phyloP scores from a whole-genome alignment of 2,888 invertebrate genomes.

The Thalpophila matura region DNA sequence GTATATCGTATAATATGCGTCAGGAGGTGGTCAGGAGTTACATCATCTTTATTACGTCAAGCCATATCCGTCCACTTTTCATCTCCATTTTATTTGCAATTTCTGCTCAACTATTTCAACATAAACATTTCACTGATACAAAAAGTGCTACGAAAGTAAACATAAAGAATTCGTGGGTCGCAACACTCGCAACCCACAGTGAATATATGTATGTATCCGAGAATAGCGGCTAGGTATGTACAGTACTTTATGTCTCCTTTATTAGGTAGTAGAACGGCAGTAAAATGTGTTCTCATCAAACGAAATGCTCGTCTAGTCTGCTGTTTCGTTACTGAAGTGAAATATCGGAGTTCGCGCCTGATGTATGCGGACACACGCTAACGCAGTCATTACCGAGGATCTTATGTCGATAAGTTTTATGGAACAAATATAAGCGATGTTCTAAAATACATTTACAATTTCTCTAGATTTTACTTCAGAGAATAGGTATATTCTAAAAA shows the following conservation, averaged over 20 bases:
- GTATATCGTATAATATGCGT: conserved; percentile 7
- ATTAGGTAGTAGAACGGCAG: conserved; percentile 76
- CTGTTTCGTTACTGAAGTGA: conserved; percentile 51
- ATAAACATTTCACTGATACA: conserved; percentile 53
- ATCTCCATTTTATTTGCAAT: conserved; percentile 44
- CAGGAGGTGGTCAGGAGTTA: no score
- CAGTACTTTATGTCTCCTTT: conserved; percentile 80
- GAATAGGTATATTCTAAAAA: conserved; percentile 6
- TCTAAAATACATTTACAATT: conserved; percentile 15
- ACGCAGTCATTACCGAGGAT: conserved; percentile 6
- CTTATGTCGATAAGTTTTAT: conserved; percentile 2
- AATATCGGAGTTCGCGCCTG: conserved; percentile 32
- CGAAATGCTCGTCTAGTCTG: conserved; percentile 65
- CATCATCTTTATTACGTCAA: conserved; percentile 36
- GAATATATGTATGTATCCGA: conserved; percentile 41
- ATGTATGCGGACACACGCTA: conserved; percentile 23
- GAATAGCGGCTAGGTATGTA: conserved; percentile 60
- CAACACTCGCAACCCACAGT: conserved; percentile 46
- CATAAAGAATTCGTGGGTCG: conserved; percentile 70
- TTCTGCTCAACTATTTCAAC: conserved; percentile 39
- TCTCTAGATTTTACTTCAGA: conserved; percentile 9
- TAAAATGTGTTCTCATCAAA: conserved; percentile 81
- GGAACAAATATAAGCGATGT: conserved; percentile 10
- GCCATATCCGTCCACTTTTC: conserved; percentile 32
- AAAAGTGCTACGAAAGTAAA: conserved; percentile 66